Conservation (phyloP, 2,113 vertebrate species). For the Lasiurus borealis region DNA sequence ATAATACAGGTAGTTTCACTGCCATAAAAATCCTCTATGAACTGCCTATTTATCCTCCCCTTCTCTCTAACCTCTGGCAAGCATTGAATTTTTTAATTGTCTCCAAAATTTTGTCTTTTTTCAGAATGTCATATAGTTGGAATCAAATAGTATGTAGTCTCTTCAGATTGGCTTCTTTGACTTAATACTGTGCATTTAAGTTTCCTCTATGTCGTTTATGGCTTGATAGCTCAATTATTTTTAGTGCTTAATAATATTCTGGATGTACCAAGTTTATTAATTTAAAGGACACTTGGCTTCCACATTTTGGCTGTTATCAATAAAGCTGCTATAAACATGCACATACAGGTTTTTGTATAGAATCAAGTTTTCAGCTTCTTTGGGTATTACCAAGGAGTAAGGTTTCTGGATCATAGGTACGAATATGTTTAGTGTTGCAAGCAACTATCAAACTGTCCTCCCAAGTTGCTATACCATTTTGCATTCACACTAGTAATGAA, state of each 20-base stretch:
- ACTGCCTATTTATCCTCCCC: background rate
- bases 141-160: background rate
- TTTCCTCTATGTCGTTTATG: background rate
- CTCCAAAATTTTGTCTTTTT: background rate
- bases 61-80: background rate
- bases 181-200: background rate
- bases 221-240: background rate
- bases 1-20: background rate
- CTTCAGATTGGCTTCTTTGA: slow-evolving; percentile 15
- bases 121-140: background rate
- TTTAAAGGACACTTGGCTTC: background rate
- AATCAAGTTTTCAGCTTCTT: background rate
- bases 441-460: background rate
- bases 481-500: background rate
- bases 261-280: background rate
- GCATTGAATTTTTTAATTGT: background rate
- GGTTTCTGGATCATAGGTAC: background rate
- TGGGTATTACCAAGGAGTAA: background rate
- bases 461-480: background rate
- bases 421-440: background rate
- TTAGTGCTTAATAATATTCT: background rate
- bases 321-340: background rate
- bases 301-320: background rate
- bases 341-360: background rate
- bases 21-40: background rate